Evolutionary conservation across 2,797 vertebrate genomes (phyloP).

Genomic region (Pangasius sanitwongsei): DNA sequence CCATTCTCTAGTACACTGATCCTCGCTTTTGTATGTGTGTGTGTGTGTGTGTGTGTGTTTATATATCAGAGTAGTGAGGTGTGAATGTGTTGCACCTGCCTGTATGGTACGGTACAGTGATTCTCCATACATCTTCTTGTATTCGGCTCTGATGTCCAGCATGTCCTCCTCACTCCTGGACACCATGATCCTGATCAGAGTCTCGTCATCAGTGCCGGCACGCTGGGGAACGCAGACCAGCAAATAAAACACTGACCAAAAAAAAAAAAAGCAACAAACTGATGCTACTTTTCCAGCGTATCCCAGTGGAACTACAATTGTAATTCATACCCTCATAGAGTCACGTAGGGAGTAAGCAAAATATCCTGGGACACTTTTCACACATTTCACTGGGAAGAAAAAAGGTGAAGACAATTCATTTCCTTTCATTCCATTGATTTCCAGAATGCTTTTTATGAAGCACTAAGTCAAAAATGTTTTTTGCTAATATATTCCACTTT

Average conservation of each 20-base stretch:
- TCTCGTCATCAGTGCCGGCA: constrained; percentile 89
- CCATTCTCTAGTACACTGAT: neutral
- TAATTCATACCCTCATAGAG: constrained; percentile 85
- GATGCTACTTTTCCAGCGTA: neutral
- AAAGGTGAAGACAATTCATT: constrained; percentile 19
- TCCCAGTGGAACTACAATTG: neutral
- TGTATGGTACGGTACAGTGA: constrained; percentile 87
- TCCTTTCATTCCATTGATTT: constrained; percentile 20
- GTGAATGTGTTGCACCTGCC: constrained; percentile 68
- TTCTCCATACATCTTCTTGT: constrained; percentile 82
- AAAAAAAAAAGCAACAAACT: neutral
- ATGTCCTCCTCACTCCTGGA: constrained; percentile 93
- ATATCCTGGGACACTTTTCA: constrained; percentile 84
- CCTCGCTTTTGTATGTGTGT: neutral
- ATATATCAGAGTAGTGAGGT: neutral
- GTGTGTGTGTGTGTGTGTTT: neutral
- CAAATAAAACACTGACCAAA: constrained; percentile 4
- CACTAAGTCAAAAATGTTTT: neutral
- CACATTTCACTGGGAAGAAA: constrained; percentile 83
- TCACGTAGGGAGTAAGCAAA: constrained; percentile 85
- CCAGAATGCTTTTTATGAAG: neutral
- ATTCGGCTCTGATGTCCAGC: constrained; percentile 84
- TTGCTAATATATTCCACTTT: neutral
- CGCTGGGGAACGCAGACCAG: constrained; percentile 67
- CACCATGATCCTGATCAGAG: constrained; percentile 89